These are phyloP conservation scores for Pluvialis apricaria DNA, from an alignment of 2,113 vertebrate genomes.

Conservation along the genomic window DNA sequence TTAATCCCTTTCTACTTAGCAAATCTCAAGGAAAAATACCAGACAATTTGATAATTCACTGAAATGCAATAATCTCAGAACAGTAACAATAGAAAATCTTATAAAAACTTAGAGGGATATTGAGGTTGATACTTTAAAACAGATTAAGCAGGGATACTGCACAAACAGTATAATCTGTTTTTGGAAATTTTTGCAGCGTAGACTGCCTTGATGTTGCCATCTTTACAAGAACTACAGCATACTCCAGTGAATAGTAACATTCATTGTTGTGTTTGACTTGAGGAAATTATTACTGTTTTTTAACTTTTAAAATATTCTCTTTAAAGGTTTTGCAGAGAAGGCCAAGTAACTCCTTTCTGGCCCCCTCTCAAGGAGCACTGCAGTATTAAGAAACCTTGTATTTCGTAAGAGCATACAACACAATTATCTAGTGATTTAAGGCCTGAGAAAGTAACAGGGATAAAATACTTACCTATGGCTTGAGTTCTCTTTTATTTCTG, in stretches of 20 bases:
- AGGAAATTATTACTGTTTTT: not conserved
- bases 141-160: not conserved
- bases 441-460: not conserved
- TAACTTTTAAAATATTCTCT: not conserved
- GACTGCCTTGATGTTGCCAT: not conserved
- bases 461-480: constrained; percentile 80
- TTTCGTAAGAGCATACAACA: not conserved
- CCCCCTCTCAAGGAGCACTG: not conserved
- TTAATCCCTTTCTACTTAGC: not conserved
- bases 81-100: not conserved
- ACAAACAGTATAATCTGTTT: not conserved
- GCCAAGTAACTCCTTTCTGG: not conserved
- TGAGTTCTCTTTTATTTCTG: constrained; percentile 81
- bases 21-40: not conserved
- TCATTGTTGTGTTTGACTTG: not conserved
- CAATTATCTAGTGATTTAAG: not conserved
- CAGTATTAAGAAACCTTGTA: not conserved
- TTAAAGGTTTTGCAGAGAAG: not conserved
- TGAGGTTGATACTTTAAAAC: not conserved
- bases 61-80: not conserved
- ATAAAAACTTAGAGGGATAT: not conserved
- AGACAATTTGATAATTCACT: not conserved
- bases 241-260: not conserved
- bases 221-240: not conserved
- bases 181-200: not conserved